phyloP scores from a whole-genome alignment of 2,113 vertebrate genomes.

The Eurypyga helias region DNA sequence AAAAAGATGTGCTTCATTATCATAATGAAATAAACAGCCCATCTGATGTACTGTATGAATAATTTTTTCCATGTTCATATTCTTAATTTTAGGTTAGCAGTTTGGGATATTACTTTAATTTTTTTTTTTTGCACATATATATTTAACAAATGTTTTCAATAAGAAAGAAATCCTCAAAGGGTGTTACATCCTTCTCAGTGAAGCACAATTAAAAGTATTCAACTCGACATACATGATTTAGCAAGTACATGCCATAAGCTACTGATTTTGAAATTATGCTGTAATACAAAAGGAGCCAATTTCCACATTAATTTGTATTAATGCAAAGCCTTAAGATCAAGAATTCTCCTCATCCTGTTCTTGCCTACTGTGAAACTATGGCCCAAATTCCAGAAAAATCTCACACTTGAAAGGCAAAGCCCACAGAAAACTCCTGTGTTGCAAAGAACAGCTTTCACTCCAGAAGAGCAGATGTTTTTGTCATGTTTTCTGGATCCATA shows the following conservation, averaged over 20 bases:
- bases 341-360: conserved; percentile 6
- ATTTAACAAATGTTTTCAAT: neutral
- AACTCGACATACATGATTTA: neutral
- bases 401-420: neutral
- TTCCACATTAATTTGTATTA: conserved; percentile 59
- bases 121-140: neutral
- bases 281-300: conserved; percentile 50
- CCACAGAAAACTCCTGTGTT: neutral
- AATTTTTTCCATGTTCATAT: neutral
- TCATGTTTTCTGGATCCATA: neutral
- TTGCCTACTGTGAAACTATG: neutral
- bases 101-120: neutral
- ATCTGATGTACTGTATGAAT: neutral
- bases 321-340: conserved; percentile 31
- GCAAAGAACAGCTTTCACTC: neutral
- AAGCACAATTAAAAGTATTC: conserved; percentile 24
- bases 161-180: conserved; percentile 21
- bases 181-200: neutral
- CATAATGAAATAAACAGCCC: conserved; percentile 3
- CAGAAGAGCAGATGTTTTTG: neutral
- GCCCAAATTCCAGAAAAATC: conserved; percentile 22
- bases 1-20: neutral
- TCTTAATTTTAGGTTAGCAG: conserved; percentile 2
- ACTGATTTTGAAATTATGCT: conserved; percentile 26
- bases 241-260: conserved; percentile 16